Conservation (phyloP, 1,140 invertebrate species). For the Drosophila mayri region DNA sequence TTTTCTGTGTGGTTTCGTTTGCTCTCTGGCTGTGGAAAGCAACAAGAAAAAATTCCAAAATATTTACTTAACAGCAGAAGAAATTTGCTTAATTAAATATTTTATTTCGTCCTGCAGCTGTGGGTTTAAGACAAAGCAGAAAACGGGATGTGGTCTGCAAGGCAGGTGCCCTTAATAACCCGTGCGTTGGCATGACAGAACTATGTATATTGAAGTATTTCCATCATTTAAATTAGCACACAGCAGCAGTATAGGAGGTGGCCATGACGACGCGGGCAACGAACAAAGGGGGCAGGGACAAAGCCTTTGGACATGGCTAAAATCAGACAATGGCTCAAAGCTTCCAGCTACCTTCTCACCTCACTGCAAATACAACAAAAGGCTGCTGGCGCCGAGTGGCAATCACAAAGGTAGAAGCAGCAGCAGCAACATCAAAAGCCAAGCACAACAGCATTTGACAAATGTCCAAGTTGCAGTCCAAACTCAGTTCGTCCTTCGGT, state of each 20-base stretch:
- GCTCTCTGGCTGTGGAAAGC: conserved; percentile 24
- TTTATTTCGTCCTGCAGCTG: conserved; percentile 44
- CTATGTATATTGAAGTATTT: conserved; percentile 51
- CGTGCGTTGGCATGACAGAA: conserved; percentile 37
- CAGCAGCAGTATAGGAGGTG: conserved; percentile 12
- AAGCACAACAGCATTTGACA: conserved; percentile 70
- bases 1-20: conserved; percentile 38
- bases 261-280: conserved; percentile 51
- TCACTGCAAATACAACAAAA: conserved; percentile 59
- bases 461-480: conserved; percentile 67
- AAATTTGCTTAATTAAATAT: conserved; percentile 83
- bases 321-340: conserved; percentile 70
- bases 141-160: conserved; percentile 7
- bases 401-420: conserved; percentile 44
- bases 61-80: conserved; percentile 64
- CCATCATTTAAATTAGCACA: conserved; percentile 79
- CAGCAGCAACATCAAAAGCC: conserved; percentile 43
- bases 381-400: conserved; percentile 38
- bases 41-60: conserved; percentile 43
- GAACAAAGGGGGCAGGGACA: conserved; percentile 40
- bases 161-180: conserved; percentile 57
- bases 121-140: conserved; percentile 11
- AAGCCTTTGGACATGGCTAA: conserved; percentile 44
- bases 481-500: background rate
- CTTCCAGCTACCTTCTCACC: conserved; percentile 7